Evolutionary conservation across 2,113 vertebrate species (phyloP).

Genomic region (Chaetodon auriga): DNA sequence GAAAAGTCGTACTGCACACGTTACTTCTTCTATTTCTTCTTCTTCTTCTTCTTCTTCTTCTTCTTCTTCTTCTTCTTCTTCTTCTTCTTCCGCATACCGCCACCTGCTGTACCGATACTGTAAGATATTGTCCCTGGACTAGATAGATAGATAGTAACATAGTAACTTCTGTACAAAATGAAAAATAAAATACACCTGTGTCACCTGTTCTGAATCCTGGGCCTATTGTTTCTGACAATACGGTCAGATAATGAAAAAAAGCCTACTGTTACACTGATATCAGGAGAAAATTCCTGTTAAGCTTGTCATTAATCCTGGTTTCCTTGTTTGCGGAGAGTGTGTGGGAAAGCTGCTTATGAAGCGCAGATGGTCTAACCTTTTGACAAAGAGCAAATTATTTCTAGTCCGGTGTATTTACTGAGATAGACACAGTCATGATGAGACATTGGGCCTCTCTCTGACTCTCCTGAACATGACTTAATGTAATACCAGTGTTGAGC

Average conservation of each 20-base stretch:
- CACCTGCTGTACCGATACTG: too few species aligned
- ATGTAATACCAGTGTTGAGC: neutral
- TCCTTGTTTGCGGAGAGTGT: too few species aligned
- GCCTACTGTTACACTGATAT: too few species aligned
- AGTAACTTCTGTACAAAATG: too few species aligned
- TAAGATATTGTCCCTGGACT: too few species aligned
- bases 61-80: too few species aligned
- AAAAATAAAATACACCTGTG: too few species aligned
- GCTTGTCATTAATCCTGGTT: too few species aligned
- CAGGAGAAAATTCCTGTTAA: too few species aligned
- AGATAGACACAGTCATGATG: neutral
- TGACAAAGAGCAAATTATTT: neutral
- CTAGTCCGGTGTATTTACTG: neutral
- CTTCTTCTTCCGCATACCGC: too few species aligned
- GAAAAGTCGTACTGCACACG: neutral
- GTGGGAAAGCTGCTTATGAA: neutral
- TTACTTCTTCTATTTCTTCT: too few species aligned
- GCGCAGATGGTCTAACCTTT: neutral
- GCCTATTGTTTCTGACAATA: neutral
- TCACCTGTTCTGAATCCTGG: neutral
- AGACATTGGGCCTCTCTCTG: neutral
- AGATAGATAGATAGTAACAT: too few species aligned
- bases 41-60: neutral
- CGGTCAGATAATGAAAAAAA: neutral
- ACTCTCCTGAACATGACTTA: neutral